A percentile compares a stretch with the other conserved stretches of the same genome.
phyloP scores from a whole-genome alignment of 1,140 invertebrate species.

The fruit fly (Drosophila melanogaster) region DNA sequence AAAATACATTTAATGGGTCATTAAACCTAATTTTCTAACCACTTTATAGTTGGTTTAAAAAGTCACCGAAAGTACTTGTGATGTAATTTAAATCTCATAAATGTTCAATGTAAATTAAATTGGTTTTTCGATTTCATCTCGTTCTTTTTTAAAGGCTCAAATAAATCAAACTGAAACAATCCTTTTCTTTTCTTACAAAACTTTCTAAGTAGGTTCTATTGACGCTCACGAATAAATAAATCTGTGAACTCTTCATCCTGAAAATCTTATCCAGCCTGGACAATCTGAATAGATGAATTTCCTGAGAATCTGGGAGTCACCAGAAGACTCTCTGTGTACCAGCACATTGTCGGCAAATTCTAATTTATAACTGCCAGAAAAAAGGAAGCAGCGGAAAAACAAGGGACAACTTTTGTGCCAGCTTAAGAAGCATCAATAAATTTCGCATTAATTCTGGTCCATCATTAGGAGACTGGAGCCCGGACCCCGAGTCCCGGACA shows the following conservation, averaged over 20 bases:
- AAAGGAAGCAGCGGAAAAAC: constrained; percentile 38
- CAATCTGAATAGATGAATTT: constrained; percentile 37
- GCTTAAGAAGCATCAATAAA: constrained; percentile 62
- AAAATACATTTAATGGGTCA: too few relatives aligned
- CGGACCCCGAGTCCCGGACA: constrained; percentile 4
- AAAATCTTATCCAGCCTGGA: constrained; percentile 9
- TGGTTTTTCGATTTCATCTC: too few relatives aligned
- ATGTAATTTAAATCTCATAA: not conserved
- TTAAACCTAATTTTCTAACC: too few relatives aligned
- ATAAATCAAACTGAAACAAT: not conserved
- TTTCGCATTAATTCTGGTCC: constrained; percentile 68
- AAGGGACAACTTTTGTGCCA: constrained; percentile 46
- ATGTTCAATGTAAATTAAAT: too few relatives aligned
- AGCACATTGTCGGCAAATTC: constrained; percentile 36
- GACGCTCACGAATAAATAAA: constrained; percentile 9
- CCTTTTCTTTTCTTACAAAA: not conserved
- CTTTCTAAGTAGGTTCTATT: constrained; percentile 1
- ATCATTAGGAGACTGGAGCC: constrained; percentile 36
- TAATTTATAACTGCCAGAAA: constrained; percentile 77
- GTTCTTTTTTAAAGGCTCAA: too few relatives aligned
- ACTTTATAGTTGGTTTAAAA: not conserved
- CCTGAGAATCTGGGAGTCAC: constrained; percentile 38
- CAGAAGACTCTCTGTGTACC: not conserved
- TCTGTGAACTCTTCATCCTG: not conserved
- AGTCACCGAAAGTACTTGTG: not conserved